phyloP scores from a whole-genome alignment of 2,797 vertebrate species.

The Acanthurus tractus region DNA sequence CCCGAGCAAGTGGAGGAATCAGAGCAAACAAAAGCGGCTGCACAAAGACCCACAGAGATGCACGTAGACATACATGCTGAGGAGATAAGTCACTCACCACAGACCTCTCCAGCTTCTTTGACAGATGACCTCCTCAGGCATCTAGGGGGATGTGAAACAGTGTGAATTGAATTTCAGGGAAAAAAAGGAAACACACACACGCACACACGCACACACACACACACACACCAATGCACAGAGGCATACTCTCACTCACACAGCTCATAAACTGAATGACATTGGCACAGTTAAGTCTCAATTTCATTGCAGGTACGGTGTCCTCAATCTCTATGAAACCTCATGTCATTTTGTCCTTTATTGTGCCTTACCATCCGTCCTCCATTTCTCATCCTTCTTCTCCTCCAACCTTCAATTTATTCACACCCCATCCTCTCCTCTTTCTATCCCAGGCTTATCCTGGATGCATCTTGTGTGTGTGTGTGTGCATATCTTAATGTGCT shows the following conservation, averaged over 20 bases:
- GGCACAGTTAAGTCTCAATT: conserved; percentile 58
- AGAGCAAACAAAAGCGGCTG: conserved; percentile 66
- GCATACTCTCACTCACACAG: conserved; percentile 17
- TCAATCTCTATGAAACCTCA: conserved; percentile 50
- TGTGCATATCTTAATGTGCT: neutral
- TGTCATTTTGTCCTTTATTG: conserved; percentile 38
- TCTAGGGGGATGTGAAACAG: conserved; percentile 44
- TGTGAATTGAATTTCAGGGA: conserved; percentile 67
- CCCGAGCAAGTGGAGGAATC: conserved; percentile 67
- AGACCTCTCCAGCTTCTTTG: conserved; percentile 47
- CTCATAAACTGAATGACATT: conserved; percentile 53
- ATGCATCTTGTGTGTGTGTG: neutral
- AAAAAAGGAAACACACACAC: neutral
- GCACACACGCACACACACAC: conserved; percentile 16
- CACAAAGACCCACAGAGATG: conserved; percentile 36
- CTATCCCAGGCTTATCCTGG: neutral
- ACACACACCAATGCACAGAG: conserved; percentile 14
- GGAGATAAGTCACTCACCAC: conserved; percentile 38
- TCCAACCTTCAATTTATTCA: conserved; percentile 32
- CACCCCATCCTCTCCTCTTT: neutral
- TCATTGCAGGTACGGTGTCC: conserved; percentile 42
- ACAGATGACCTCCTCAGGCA: conserved; percentile 65
- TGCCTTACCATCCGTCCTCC: conserved; percentile 1
- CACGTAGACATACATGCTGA: conserved; percentile 24
- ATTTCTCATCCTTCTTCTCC: conserved; percentile 17